phyloP scores from a whole-genome alignment of 1,140 invertebrate genomes.

The Paracyclopina nana region DNA sequence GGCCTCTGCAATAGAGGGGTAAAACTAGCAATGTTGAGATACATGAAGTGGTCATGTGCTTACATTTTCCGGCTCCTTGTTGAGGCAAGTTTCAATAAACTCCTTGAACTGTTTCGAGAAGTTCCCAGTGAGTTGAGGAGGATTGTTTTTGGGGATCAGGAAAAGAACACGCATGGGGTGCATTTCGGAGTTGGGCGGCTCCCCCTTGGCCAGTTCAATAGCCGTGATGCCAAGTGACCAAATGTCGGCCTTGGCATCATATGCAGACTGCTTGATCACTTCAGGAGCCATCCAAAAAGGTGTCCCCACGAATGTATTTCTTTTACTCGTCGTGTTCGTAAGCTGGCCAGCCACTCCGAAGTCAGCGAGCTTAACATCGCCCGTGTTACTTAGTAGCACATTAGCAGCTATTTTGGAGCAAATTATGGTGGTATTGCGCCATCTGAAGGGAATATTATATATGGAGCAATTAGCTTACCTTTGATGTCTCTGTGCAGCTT shows the following conservation, averaged over 20 bases:
- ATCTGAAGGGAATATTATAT: conserved; percentile 4
- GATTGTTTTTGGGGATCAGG: conserved; percentile 98
- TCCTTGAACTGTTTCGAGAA: conserved; percentile 96
- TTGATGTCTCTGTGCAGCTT: conserved; percentile 99
- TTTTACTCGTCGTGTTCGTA: conserved; percentile 93
- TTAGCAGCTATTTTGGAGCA: conserved; percentile 63
- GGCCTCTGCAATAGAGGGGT: conserved; percentile 60
- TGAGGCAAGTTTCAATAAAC: conserved; percentile 95
- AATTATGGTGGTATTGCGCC: conserved; percentile 1
- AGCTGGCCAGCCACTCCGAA: conserved; percentile 91
- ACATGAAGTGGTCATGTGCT: too few species aligned
- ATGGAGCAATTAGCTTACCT: conserved; percentile 32
- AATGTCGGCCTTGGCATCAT: conserved; percentile 62
- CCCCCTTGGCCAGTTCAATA: conserved; percentile 95
- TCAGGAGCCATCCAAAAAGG: conserved; percentile 99
- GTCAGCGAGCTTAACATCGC: conserved; percentile 97
- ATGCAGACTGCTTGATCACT: conserved; percentile 84
- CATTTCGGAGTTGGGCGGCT: conserved; percentile 94
- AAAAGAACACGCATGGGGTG: conserved; percentile 99
- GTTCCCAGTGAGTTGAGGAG: conserved; percentile 86
- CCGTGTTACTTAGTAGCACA: conserved; percentile 90
- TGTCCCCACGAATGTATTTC: conserved; percentile 98
- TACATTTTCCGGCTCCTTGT: conserved; percentile 98
- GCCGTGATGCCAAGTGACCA: conserved; percentile 99
- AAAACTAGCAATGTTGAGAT: too few species aligned